A percentile compares a stretch with the other conserved stretches of the same genome.
These are phyloP conservation scores for Cyclura pinguis DNA, from an alignment of 2,797 vertebrate species.

Conservation along the genomic window DNA sequence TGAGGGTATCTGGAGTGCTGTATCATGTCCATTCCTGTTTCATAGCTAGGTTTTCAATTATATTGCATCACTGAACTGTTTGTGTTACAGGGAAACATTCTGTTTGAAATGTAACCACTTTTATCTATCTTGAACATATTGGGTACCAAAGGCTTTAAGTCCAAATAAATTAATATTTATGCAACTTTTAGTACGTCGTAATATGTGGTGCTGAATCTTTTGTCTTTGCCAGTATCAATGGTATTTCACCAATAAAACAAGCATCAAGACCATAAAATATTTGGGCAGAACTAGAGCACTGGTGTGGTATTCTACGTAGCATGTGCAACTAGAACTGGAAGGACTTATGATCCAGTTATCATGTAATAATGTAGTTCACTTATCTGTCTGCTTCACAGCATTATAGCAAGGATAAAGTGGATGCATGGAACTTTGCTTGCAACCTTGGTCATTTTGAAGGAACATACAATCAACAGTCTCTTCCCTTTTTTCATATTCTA, in stretches of 20 bases:
- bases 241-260: neutral
- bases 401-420: neutral
- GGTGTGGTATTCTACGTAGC: too few relatives aligned
- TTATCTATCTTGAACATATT: neutral
- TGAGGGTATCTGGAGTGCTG: too few relatives aligned
- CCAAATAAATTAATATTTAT: neutral
- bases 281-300: neutral
- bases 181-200: neutral
- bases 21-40: neutral
- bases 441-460: neutral
- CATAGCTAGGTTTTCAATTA: neutral
- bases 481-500: conserved; percentile 68
- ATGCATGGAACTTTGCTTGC: neutral
- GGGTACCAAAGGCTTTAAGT: neutral
- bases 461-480: neutral
- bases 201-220: neutral
- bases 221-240: neutral
- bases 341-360: neutral
- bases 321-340: neutral
- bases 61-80: neutral
- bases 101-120: neutral
- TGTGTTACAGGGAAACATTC: neutral
- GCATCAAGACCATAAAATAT: neutral
- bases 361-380: neutral
- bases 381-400: neutral